These are phyloP conservation scores for Charanyca ferruginea DNA, from an alignment of 2,888 invertebrate genomes.

Conservation along the genomic window DNA sequence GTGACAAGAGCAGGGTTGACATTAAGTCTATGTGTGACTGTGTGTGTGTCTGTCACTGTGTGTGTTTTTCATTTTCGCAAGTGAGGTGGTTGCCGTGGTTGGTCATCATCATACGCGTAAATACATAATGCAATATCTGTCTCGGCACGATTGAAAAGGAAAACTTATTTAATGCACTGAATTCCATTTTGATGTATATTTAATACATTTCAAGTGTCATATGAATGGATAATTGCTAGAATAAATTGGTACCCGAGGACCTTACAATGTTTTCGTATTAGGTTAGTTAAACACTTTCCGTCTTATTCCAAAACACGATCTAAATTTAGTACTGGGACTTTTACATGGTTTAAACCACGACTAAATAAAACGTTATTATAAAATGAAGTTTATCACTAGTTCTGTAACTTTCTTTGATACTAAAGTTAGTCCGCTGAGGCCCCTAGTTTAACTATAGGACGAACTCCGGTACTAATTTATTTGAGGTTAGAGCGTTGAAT, in stretches of 20 bases:
- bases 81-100: slow-evolving; percentile 10
- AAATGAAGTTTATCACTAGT: too few species aligned
- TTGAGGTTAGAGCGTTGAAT: too few species aligned
- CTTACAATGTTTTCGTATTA: slow-evolving; percentile 45
- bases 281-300: slow-evolving; percentile 53
- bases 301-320: too few species aligned
- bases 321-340: too few species aligned
- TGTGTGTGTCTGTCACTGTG: neutral
- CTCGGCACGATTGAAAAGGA: slow-evolving; percentile 1
- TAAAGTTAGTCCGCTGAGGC: too few species aligned
- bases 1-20: neutral
- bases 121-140: slow-evolving; percentile 5
- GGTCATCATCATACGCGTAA: slow-evolving; percentile 1
- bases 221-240: slow-evolving; percentile 22
- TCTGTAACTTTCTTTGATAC: too few species aligned
- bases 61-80: neutral
- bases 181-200: slow-evolving; percentile 7
- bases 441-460: too few species aligned
- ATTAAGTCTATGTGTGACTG: neutral
- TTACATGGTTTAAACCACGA: too few species aligned
- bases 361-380: too few species aligned
- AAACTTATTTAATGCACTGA: slow-evolving; percentile 14
- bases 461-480: too few species aligned
- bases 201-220: slow-evolving; percentile 20
- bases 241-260: slow-evolving; percentile 21